Evolutionary conservation across 1,140 invertebrate genomes (phyloP), one percentile per base, ranked within the genome.

Genomic region (Drepana arcuata): DNA sequence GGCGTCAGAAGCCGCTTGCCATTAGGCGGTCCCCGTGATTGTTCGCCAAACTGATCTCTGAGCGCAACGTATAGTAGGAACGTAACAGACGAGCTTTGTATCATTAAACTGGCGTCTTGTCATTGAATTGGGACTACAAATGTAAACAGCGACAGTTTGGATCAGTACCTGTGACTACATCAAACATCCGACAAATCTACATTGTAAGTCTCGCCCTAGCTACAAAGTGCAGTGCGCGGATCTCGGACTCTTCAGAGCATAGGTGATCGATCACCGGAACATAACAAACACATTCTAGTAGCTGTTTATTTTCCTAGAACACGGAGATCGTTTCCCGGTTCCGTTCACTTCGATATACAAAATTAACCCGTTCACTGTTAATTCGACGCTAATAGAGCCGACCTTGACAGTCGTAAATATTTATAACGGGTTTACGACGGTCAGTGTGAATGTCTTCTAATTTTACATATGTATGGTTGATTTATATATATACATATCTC

Each of bases 401-500:
- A 46, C 60, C 60, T 64, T 64, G 51, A 47, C 52, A 52, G 34
- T 52, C 42, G 40, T 54, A 48, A 59, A 55, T 55, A 57, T 60
- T 60, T 60, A 57, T 57, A 54, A 48, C 47, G 44, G 36, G 42
- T 49, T 55, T 47, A 52, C 53, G 52, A 52, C 45, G 60, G 56
- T 57, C 60, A 64, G 50, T 64, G 60, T 60, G 56, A 64, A 60
- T 57, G 60, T 60, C 56, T 64, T 60, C 53, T 60, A 57, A 38
- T 43, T 59, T 49, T 52, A 48, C n/a, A n/a, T n/a, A n/a, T n/a
- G n/a, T n/a, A n/a, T n/a, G n/a, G n/a, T n/a, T n/a, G n/a, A n/a
- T n/a, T n/a, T n/a, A n/a, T n/a, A n/a, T n/a, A n/a, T n/a, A n/a
- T n/a, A n/a, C n/a, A n/a, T n/a, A n/a, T n/a, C n/a, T n/a, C n/a